Conservation (phyloP, 1,140 invertebrate species). For the Thalassaphorura encarpata region DNA sequence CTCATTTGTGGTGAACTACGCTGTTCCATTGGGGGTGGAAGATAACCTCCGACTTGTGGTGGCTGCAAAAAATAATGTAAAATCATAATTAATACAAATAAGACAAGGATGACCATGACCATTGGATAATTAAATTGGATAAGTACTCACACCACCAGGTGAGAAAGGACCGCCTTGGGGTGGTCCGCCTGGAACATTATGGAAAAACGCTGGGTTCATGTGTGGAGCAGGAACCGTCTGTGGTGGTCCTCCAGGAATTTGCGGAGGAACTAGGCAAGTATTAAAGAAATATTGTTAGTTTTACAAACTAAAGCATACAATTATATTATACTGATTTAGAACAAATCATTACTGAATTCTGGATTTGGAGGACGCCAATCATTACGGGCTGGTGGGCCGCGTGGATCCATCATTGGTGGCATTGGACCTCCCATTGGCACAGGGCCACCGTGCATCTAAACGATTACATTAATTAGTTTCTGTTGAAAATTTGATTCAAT, state of each 20-base stretch:
- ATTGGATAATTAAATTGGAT: no score
- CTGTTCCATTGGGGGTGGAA: slow-evolving; percentile 45
- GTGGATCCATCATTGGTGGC: slow-evolving; percentile 42
- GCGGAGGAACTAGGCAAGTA: no score
- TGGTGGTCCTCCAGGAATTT: slow-evolving; percentile 43
- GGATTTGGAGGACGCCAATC: slow-evolving; percentile 62
- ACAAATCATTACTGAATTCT: neutral
- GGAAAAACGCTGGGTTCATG: slow-evolving; percentile 94
- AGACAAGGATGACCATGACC: no score
- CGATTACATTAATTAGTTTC: no score
- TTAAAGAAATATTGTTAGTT: no score
- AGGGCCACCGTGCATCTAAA: no score
- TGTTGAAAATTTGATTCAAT: no score
- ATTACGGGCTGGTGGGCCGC: slow-evolving; percentile 48
- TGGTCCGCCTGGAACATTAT: slow-evolving; percentile 47
- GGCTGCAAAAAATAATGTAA: no score
- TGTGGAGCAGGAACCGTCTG: slow-evolving; percentile 73
- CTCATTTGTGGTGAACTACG: slow-evolving; percentile 57
- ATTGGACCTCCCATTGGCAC: slow-evolving; percentile 8
- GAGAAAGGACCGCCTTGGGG: no score
- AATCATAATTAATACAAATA: no score
- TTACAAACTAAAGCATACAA: slow-evolving; percentile 20
- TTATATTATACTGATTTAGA: neutral
- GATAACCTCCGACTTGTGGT: slow-evolving; percentile 1
- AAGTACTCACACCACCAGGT: slow-evolving; percentile 48